Conservation (phyloP, 2,113 vertebrate genomes). For the Diphyllodes magnificus region DNA sequence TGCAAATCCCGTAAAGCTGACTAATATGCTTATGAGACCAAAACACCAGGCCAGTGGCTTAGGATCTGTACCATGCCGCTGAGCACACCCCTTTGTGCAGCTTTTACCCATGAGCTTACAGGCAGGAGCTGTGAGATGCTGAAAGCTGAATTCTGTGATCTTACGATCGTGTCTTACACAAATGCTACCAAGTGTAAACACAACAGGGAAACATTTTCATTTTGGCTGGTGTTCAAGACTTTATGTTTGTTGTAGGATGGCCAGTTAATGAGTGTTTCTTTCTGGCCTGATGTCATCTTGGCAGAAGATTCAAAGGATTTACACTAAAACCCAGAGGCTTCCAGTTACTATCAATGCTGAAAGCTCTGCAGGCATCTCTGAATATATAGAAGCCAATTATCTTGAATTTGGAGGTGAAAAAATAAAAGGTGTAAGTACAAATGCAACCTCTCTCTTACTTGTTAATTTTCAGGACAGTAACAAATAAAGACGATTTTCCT, state of each 20-base stretch:
- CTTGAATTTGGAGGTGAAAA: background rate
- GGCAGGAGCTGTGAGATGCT: background rate
- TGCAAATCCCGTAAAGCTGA: constrained; percentile 30
- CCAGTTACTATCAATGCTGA: background rate
- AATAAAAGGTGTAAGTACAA: background rate
- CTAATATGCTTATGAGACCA: constrained; percentile 43
- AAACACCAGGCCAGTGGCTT: constrained; percentile 8
- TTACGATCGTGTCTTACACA: background rate
- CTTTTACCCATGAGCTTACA: background rate
- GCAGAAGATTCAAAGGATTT: background rate
- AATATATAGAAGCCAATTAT: background rate
- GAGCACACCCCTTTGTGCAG: background rate
- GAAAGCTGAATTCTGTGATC: background rate
- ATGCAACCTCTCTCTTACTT: background rate
- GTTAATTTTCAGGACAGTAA: background rate
- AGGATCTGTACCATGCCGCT: background rate
- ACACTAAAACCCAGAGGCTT: background rate
- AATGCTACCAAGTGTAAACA: background rate
- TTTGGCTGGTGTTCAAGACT: background rate
- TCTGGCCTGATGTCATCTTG: background rate
- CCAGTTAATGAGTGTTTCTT: background rate
- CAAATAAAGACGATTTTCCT: background rate
- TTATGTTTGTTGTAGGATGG: background rate
- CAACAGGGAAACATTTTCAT: background rate
- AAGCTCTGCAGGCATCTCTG: background rate